Conservation (phyloP, 2,888 invertebrate species). For the Eudasyphora cyanicolor region DNA sequence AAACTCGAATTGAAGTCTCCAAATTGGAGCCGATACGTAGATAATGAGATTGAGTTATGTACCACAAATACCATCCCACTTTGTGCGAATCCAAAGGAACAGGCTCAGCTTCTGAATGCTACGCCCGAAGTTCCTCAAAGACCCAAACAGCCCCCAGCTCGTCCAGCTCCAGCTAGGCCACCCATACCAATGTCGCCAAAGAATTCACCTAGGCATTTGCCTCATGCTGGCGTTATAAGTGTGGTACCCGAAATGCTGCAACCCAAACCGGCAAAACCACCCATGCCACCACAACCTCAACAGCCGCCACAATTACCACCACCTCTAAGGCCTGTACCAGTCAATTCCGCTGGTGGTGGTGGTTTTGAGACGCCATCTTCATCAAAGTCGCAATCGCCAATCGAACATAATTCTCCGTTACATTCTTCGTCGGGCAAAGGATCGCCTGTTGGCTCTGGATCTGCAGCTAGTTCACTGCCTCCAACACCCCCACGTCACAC, state of each 20-base stretch:
- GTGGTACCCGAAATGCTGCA: constrained; percentile 76
- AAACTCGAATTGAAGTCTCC: constrained; percentile 89
- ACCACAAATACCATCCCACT: constrained; percentile 92
- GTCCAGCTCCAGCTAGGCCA: constrained; percentile 81
- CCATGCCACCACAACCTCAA: constrained; percentile 74
- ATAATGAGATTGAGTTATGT: constrained; percentile 91
- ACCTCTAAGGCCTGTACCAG: constrained; percentile 52
- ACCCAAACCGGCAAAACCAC: constrained; percentile 72
- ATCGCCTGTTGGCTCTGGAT: constrained; percentile 69
- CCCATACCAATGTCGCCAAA: constrained; percentile 82
- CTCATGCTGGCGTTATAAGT: constrained; percentile 82
- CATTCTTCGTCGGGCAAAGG: constrained; percentile 73
- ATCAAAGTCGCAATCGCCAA: constrained; percentile 75
- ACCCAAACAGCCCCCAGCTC: constrained; percentile 81
- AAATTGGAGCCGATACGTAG: constrained; percentile 91
- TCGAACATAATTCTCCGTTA: constrained; percentile 70
- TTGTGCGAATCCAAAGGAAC: constrained; percentile 80
- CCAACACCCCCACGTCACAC: constrained; percentile 75
- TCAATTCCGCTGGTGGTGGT: too few relatives aligned
- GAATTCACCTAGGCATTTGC: constrained; percentile 79
- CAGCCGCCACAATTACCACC: constrained; percentile 67
- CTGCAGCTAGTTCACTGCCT: constrained; percentile 68
- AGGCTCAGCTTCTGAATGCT: constrained; percentile 77
- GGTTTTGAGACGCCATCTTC: constrained; percentile 70
- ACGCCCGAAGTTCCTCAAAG: constrained; percentile 81